Conservation (phyloP, 2,113 vertebrate species). For the Anser brachyrhynchus region DNA sequence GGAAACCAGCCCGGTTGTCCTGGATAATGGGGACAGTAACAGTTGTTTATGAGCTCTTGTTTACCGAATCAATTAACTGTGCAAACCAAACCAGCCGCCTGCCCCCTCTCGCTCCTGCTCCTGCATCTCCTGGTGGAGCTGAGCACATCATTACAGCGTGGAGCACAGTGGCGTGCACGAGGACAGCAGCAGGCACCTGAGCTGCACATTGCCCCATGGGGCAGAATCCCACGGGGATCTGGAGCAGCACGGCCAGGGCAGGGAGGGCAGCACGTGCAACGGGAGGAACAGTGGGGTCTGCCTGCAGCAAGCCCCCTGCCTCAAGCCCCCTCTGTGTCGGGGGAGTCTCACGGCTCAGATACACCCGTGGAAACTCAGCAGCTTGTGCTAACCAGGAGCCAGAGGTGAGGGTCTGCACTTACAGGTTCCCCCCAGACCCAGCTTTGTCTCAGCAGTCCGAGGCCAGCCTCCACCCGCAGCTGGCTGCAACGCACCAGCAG, state of each 20-base stretch:
- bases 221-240: not conserved
- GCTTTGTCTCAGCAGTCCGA: not conserved
- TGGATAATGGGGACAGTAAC: not conserved
- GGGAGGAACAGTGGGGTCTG: not conserved
- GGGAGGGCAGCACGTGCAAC: too few species aligned
- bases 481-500: not conserved
- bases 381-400: not conserved
- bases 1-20: not conserved
- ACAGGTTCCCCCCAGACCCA: accelerated
- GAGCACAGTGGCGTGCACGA: not conserved
- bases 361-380: accelerated
- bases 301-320: accelerated
- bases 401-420: accelerated
- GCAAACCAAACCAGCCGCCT: not conserved
- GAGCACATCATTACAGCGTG: not conserved
- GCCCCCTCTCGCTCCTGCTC: accelerated
- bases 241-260: not conserved
- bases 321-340: too few species aligned
- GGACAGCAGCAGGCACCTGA: not conserved
- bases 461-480: too few species aligned
- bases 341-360: accelerated
- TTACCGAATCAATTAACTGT: not conserved
- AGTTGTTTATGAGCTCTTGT: not conserved
- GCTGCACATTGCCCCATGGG: accelerated
- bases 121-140: not conserved